These are phyloP conservation scores for Chiroxiphia lanceolata DNA, from an alignment of 2,797 vertebrate genomes.

Conservation along the genomic window DNA sequence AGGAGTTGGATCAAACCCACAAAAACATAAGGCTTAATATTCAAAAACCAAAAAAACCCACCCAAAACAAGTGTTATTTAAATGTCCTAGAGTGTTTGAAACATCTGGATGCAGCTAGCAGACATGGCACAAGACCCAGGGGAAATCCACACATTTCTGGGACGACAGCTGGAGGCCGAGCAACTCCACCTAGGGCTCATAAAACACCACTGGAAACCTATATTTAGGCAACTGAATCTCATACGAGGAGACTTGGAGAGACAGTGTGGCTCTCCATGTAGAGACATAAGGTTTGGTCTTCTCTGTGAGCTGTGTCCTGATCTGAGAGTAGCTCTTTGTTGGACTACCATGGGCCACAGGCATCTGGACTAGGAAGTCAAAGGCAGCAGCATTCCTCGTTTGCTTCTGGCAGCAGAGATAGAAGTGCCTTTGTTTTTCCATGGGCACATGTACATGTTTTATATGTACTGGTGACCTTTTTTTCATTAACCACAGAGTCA, in stretches of 20 bases:
- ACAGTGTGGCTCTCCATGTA: neutral
- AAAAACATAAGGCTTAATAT: neutral
- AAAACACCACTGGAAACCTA: neutral
- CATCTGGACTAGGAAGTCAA: neutral
- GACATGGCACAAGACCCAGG: neutral
- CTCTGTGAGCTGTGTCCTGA: neutral
- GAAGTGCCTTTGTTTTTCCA: neutral
- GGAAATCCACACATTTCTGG: neutral
- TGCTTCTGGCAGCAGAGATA: neutral
- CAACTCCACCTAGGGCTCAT: neutral
- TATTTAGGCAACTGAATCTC: neutral
- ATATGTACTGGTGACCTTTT: neutral
- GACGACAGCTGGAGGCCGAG: neutral
- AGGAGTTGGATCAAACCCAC: neutral
- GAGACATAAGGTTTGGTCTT: neutral
- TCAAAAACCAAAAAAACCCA: neutral
- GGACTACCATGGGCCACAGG: neutral
- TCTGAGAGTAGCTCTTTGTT: neutral
- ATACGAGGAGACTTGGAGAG: neutral
- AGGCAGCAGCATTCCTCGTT: neutral
- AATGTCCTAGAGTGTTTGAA: neutral
- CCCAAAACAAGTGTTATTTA: neutral
- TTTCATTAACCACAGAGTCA: neutral
- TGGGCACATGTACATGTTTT: neutral
- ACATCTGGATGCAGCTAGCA: neutral